Evolutionary conservation across 2,113 vertebrate species (phyloP), one percentile per base, ranked within the genome.

Genomic region (Hydrolagus affinis): DNA sequence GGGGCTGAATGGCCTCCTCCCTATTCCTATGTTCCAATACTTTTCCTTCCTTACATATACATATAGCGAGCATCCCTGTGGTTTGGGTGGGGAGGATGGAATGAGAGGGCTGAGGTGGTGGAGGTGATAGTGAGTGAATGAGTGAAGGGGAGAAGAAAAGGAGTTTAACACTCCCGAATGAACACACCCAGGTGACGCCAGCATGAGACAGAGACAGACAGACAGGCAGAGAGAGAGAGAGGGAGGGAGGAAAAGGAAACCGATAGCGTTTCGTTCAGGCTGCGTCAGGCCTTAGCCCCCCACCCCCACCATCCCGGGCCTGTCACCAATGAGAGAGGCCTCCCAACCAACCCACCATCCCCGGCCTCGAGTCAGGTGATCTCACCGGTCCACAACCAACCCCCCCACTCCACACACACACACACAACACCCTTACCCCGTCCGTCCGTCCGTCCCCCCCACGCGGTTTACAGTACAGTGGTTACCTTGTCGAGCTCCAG

Each of bases 401-500:
- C 90, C 91, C 90, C 90, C 71, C 80, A n/a, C n/a, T n/a, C n/a
- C n/a, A n/a, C n/a, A n/a, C n/a, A n/a, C n/a, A n/a, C n/a, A n/a
- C n/a, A n/a, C n/a, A n/a, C n/a, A n/a, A n/a, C n/a, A n/a, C n/a
- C n/a, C n/a, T n/a, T n/a, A n/a, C n/a, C n/a, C n/a, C 70, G 11
- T 64, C 73, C 70, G 78, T 11, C 70, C 70, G 30, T 4, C 0
- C 59, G 71, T 86, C 91, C 89, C 32, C 88, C 87, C 21, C 85
- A 15, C 68, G 78, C n/a, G 86, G 88, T 90, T 74, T 66, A 19
- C 14, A 56, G 4, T 77, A 44, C 56, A 71, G 68, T 86, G 89
- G 12, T 30, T 74, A 98, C 97, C 97, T 97, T 97, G 91, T 95
- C 95, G 87, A 99, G 95, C 92, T 98, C 96, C 90, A 97, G 96